Evolutionary conservation across 2,888 invertebrate genomes (phyloP), one percentile per base, ranked within the genome.

Genomic region (Barypeithes pellucidus): DNA sequence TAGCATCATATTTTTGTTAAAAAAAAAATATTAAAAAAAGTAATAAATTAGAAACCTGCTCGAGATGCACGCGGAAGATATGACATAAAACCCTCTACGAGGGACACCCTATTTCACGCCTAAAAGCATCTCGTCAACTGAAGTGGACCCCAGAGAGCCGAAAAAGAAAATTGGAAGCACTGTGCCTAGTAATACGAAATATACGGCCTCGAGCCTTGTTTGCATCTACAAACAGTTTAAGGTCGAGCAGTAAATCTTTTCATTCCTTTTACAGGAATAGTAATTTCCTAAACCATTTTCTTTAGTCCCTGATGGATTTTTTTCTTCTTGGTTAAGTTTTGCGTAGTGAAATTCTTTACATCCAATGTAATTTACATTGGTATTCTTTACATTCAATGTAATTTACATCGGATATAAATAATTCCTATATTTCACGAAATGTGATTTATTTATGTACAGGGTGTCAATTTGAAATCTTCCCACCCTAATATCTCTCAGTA

Each of bases 91-190:
- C 50, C 29, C 60, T 29, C 43, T 45, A 72, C 72, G 36, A 61
- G 72, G 36, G 62, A 61, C 61, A 62, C 50, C 72, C 67, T 67
- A 72, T 72, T 72, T 72, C 72, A 72, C 62, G 72, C 61, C 67
- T 72, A 72, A 72, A 62, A 67, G 72, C 67, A 47, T 72, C 72
- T 67, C 67, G 67, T 72, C 67, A 72, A 66, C 29, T 52, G 47
- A 50, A 67, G 62, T 60, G 41, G 67, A 50, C 68, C 61, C 68
- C 47, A 61, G 68, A 68, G 72, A 67, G 33, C 43, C 61, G 24
- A 67, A 54, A 70, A 52, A 70, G 70, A 70, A 63, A 70, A 68
- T 68, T 68, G 61, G 68, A 68, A 68, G 33, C 33, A 12, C 33
- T 29, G 54, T 33, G 54, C 54, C 54, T 57, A 57, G 68, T 50